These are phyloP conservation scores for Drosophila neonasuta DNA, from an alignment of 2,888 invertebrate genomes.

Conservation along the genomic window DNA sequence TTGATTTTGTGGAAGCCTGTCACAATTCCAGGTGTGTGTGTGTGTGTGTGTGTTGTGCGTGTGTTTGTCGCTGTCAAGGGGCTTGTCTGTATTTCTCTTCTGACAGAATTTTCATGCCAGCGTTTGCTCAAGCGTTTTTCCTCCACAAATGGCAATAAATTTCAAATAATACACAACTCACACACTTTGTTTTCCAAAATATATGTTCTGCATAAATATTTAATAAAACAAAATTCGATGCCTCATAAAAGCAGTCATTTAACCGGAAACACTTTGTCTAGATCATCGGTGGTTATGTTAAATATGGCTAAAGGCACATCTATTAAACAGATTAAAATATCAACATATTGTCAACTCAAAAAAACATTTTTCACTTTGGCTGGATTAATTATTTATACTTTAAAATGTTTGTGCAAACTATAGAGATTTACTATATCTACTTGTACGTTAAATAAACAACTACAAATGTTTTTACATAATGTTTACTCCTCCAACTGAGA, in stretches of 20 bases:
- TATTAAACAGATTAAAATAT: background rate
- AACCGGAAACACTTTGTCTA: constrained; percentile 1
- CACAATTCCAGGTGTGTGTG: constrained; percentile 3
- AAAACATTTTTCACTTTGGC: background rate
- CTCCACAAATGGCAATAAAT: constrained; percentile 63
- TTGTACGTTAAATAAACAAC: background rate
- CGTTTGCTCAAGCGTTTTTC: background rate
- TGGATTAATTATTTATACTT: background rate
- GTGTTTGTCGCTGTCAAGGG: constrained; percentile 13
- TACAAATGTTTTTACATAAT: background rate
- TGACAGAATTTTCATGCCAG: constrained; percentile 7
- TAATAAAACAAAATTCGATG: background rate
- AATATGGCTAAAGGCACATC: background rate
- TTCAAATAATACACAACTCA: constrained; percentile 57
- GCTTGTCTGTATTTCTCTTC: constrained; percentile 10
- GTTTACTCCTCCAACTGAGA: background rate
- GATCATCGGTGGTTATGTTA: background rate
- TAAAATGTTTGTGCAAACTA: background rate
- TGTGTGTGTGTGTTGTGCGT: constrained; percentile 14
- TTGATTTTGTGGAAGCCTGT: constrained; percentile 15
- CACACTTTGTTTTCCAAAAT: constrained; percentile 1
- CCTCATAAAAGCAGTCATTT: background rate
- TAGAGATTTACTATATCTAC: background rate
- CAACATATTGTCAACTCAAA: background rate
- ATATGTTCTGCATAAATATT: background rate